Conservation (phyloP, 1,140 invertebrate species). For the Capitella teleta region DNA sequence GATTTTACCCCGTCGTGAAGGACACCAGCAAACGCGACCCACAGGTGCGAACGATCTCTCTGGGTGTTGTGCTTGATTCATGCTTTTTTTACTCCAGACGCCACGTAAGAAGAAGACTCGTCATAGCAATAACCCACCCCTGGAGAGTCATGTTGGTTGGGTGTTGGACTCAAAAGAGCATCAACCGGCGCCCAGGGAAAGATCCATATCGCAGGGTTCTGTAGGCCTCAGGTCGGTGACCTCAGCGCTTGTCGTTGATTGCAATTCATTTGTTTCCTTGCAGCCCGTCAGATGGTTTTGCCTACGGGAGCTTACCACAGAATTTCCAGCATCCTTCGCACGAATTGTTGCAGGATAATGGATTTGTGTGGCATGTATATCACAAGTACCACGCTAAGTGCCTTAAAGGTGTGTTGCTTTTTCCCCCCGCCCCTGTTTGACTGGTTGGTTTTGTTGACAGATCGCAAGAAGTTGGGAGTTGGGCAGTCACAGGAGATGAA, state of each 20-base stretch:
- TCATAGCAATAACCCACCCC: constrained; percentile 83
- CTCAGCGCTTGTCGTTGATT: not conserved
- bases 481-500: constrained; percentile 50
- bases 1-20: constrained; percentile 92
- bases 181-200: constrained; percentile 11
- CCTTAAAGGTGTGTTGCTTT: constrained; percentile 61
- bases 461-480: constrained; percentile 75
- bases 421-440: not conserved
- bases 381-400: constrained; percentile 87
- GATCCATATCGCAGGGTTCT: not conserved
- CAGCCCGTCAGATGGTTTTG: constrained; percentile 30
- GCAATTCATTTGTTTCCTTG: constrained; percentile 19
- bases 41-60: constrained; percentile 22
- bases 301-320: constrained; percentile 48
- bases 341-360: constrained; percentile 87
- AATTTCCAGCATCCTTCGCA: constrained; percentile 92
- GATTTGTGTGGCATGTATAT: constrained; percentile 93
- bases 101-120: constrained; percentile 77
- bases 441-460: constrained; percentile 17
- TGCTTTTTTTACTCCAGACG: constrained; percentile 28
- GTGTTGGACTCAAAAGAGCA: constrained; percentile 48
- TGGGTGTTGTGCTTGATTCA: not conserved
- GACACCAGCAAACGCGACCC: constrained; percentile 34
- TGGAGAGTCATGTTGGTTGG: constrained; percentile 95
- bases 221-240: not conserved